Conservation (phyloP, 2,888 invertebrate species). For the Caenorhabditis angaria region DNA sequence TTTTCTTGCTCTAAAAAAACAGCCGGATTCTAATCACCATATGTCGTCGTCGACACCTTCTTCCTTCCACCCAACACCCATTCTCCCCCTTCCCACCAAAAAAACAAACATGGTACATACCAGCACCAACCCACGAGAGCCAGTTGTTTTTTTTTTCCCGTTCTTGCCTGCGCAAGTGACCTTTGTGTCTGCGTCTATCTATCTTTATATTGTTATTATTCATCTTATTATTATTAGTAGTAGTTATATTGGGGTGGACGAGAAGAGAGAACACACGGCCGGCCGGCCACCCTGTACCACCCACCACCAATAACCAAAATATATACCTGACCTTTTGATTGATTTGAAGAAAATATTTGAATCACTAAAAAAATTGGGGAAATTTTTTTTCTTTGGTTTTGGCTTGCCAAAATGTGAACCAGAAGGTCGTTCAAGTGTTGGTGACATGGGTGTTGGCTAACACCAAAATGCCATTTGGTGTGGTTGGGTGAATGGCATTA, state of each 20-base stretch:
- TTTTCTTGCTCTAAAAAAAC: too few species aligned
- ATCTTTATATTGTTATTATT: not conserved
- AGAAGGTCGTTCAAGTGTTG: not conserved
- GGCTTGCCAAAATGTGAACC: not conserved
- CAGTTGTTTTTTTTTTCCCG: not conserved
- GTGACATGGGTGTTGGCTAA: not conserved
- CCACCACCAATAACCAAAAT: too few species aligned
- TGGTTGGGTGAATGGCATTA: too few species aligned
- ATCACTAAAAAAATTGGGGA: too few species aligned
- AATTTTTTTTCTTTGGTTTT: too few species aligned
- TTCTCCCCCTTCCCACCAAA: too few species aligned
- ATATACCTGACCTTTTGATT: too few species aligned
- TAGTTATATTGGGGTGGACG: too few species aligned
- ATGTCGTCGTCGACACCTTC: not conserved
- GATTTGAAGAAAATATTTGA: too few species aligned
- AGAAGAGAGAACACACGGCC: too few species aligned
- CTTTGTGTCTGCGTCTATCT: not conserved
- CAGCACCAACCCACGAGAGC: not conserved
- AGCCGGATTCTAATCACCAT: not conserved
- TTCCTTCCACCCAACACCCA: not conserved
- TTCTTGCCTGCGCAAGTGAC: not conserved
- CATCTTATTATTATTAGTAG: too few species aligned
- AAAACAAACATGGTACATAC: constrained; percentile 4
- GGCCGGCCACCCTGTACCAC: too few species aligned
- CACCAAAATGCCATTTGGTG: not conserved